These are phyloP conservation scores for Wasmannia auropunctata DNA, from an alignment of 1,140 invertebrate species.

Conservation along the genomic window DNA sequence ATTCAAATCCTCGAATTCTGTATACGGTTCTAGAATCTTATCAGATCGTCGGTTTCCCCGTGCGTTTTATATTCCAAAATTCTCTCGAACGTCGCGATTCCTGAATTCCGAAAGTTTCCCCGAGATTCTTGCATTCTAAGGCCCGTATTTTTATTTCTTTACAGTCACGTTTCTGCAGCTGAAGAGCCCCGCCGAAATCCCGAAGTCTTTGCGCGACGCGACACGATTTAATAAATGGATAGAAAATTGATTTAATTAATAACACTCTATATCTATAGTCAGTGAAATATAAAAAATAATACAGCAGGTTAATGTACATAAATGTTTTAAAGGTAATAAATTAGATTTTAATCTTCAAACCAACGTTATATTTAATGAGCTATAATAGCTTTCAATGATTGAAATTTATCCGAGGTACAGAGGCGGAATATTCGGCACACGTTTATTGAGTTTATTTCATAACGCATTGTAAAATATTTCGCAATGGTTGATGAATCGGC, in stretches of 20 bases:
- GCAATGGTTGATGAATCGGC: not conserved
- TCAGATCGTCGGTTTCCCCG: not conserved
- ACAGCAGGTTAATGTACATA: not conserved
- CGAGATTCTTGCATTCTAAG: not conserved
- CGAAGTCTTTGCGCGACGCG: not conserved
- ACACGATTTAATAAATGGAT: not conserved
- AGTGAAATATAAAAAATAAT: not conserved
- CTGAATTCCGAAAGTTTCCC: not conserved
- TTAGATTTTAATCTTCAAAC: not conserved
- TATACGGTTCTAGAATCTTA: not conserved
- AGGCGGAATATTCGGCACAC: not conserved
- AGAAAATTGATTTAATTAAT: not conserved
- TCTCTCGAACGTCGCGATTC: not conserved
- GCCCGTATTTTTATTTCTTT: not conserved
- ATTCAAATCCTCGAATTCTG: not conserved
- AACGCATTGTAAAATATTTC: not conserved
- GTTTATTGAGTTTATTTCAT: not conserved
- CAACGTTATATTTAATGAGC: not conserved
- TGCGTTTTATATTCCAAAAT: constrained; percentile 3
- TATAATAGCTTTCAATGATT: not conserved
- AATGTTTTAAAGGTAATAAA: not conserved
- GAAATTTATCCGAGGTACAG: not conserved
- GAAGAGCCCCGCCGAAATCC: not conserved
- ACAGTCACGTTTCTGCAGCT: not conserved
- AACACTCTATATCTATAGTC: not conserved